A percentile compares a stretch with the other conserved stretches of the same genome.
Evolutionary conservation across 1,140 invertebrate genomes (phyloP).

Genomic region (Neuroterus valhalla): DNA sequence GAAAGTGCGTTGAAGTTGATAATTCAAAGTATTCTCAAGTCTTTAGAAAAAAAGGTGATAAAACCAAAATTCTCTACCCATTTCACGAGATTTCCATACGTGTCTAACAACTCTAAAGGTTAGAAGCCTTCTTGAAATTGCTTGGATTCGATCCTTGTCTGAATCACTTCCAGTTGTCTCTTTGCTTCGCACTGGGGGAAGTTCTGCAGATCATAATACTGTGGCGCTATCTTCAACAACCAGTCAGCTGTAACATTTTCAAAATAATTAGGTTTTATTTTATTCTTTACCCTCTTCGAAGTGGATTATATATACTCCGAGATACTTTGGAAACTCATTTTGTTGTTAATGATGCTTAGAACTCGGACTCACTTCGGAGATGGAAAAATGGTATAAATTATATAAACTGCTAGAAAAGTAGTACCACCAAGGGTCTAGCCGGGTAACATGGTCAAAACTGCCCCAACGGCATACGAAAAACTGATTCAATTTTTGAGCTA

Average conservation of each 20-base stretch:
- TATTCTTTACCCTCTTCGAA: no score
- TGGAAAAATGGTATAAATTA: no score
- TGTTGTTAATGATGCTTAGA: no score
- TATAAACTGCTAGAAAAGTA: no score
- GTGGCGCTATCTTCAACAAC: slow-evolving; percentile 95
- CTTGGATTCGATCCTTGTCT: slow-evolving; percentile 88
- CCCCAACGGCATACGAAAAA: no score
- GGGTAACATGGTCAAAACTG: no score
- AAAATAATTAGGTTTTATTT: slow-evolving; percentile 44
- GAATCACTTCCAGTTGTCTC: slow-evolving; percentile 90
- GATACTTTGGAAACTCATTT: no score
- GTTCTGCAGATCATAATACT: slow-evolving; percentile 98
- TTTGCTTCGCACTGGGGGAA: slow-evolving; percentile 99
- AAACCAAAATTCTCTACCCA: neutral
- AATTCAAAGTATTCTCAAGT: neutral
- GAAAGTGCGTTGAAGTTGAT: neutral
- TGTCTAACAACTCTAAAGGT: slow-evolving; percentile 61
- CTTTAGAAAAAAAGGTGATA: neutral
- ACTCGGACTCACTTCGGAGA: no score
- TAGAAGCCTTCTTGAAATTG: slow-evolving; percentile 92
- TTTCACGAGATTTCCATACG: neutral
- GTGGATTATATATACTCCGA: no score
- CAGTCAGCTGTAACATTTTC: slow-evolving; percentile 85
- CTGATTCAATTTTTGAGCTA: no score
- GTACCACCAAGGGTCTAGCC: no score